These are phyloP conservation scores for Nerophis ophidion DNA, from an alignment of 2,113 vertebrate genomes.

Conservation along the genomic window DNA sequence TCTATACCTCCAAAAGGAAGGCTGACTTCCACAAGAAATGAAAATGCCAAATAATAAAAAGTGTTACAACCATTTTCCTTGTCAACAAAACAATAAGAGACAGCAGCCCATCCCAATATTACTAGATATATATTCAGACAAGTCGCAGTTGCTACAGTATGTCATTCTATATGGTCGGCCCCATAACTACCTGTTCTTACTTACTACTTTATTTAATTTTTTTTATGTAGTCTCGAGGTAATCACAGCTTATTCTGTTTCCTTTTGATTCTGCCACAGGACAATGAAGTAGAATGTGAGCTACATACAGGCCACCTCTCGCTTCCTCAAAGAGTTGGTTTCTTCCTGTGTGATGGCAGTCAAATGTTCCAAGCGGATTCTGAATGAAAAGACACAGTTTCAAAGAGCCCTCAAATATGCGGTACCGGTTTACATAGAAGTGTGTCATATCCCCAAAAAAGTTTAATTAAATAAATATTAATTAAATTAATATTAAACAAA, in stretches of 20 bases:
- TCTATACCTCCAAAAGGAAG: too few relatives aligned
- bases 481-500: too few relatives aligned
- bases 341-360: conserved; percentile 92
- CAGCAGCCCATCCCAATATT: too few relatives aligned
- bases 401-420: background rate
- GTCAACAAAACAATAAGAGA: background rate
- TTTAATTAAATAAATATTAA: too few relatives aligned
- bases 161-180: too few relatives aligned
- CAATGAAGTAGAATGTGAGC: background rate
- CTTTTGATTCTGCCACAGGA: background rate
- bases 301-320: conserved; percentile 87
- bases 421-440: background rate
- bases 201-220: too few relatives aligned
- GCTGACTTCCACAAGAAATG: background rate
- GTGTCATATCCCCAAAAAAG: too few relatives aligned
- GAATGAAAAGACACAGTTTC: conserved; percentile 9
- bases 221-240: too few relatives aligned
- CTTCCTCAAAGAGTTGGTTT: conserved; percentile 79
- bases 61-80: background rate
- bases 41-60: background rate
- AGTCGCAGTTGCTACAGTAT: too few relatives aligned
- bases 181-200: too few relatives aligned
- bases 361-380: conserved; percentile 92
- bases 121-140: too few relatives aligned
- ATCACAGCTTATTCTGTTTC: too few relatives aligned